Evolutionary conservation across 2,888 invertebrate genomes (phyloP).

Genomic region (Barypeithes pellucidus): DNA sequence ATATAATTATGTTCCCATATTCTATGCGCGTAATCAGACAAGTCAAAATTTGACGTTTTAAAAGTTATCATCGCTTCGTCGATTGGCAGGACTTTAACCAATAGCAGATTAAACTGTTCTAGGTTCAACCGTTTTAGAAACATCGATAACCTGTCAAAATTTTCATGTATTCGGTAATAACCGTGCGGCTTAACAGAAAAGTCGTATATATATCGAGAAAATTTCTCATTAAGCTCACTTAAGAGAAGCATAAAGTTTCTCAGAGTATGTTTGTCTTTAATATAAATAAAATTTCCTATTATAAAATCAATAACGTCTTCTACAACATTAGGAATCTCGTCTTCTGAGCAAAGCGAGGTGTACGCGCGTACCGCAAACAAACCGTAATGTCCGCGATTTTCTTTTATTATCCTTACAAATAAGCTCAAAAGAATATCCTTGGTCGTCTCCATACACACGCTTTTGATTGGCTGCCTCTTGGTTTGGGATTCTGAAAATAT

Average conservation of each 20-base stretch:
- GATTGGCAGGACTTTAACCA: slow-evolving; percentile 53
- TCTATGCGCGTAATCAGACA: slow-evolving; percentile 49
- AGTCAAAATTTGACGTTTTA: slow-evolving; percentile 14
- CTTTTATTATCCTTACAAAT: slow-evolving; percentile 57
- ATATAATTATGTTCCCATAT: slow-evolving; percentile 60
- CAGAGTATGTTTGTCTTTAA: slow-evolving; percentile 57
- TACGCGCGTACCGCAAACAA: slow-evolving; percentile 56
- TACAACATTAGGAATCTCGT: slow-evolving; percentile 55
- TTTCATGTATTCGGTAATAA: slow-evolving; percentile 6
- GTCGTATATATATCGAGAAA: slow-evolving; percentile 44
- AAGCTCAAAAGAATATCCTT: slow-evolving; percentile 52
- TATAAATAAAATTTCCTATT: slow-evolving; percentile 51
- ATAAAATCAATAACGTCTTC: slow-evolving; percentile 54
- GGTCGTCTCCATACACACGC: slow-evolving; percentile 37
- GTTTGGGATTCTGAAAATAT: slow-evolving; percentile 61
- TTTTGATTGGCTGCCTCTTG: slow-evolving; percentile 50
- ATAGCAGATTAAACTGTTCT: slow-evolving; percentile 57
- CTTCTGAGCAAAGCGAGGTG: slow-evolving; percentile 54
- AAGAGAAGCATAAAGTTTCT: slow-evolving; percentile 57
- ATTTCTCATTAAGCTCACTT: slow-evolving; percentile 57
- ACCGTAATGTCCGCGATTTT: slow-evolving; percentile 57
- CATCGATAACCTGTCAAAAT: slow-evolving; percentile 39
- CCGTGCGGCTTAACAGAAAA: slow-evolving; percentile 3
- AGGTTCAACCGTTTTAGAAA: slow-evolving; percentile 45
- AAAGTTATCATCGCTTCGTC: slow-evolving; percentile 43